Evolutionary conservation across 2,888 invertebrate species (phyloP), one percentile per base, ranked within the genome.

Genomic region (Dinocampus coccinellae): DNA sequence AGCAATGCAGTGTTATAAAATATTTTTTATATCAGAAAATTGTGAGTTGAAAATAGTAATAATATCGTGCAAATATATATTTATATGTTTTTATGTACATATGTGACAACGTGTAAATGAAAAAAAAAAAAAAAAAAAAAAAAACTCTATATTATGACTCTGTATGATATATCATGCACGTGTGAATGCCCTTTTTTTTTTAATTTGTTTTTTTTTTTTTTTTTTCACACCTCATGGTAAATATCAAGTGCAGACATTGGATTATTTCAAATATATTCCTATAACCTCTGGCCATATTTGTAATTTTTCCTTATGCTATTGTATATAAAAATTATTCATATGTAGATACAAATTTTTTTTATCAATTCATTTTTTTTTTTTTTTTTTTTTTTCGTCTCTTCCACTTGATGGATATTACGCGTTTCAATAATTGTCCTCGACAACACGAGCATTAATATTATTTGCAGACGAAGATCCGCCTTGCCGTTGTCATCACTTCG

Each of bases 361-460:
- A n/a, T n/a, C n/a, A n/a, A n/a, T n/a, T n/a, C n/a, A n/a, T n/a
- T n/a, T n/a, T n/a, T n/a, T n/a, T n/a, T n/a, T n/a, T n/a, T n/a
- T 47, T 58, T 61, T 1, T 11, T 66, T 39, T 34, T 70, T 66
- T 61, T n/a, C 29, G 53, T 60, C 26, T 61, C 60, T 22, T 61
- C 52, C 24, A 13, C 52, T 61, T 26, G 36, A 60, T 61, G 55
- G 29, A 42, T 71, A 53, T 24, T 33, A 61, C 24, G 53, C 34
- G 64, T 57, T 61, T 34, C 71, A 71, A 71, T 71, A 71, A 66
- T 71, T 71, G 66, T 71, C 47, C 36, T 24, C 57, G 47, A 36
- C 65, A 66, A 70, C 33, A 61, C 26, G 36, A 33, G 39, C 61
- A 71, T 55, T 53, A 71, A 61, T 66, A 66, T 71, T 62, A 71